These are phyloP conservation scores for Spondyliosoma cantharus DNA, from an alignment of 2,797 vertebrate genomes.

Conservation along the genomic window DNA sequence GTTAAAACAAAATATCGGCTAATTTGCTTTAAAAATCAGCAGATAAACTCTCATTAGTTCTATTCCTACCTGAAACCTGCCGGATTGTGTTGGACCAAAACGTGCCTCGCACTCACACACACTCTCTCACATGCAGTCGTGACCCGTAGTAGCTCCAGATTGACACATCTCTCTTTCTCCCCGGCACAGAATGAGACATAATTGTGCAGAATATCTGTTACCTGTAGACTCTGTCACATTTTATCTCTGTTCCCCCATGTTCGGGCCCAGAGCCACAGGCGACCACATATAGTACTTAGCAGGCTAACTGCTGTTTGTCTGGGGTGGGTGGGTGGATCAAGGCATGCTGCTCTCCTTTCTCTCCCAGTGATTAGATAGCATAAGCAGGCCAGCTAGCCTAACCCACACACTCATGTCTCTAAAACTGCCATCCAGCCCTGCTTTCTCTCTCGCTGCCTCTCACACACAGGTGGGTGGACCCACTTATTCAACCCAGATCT, in stretches of 20 bases:
- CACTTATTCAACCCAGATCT: conserved; percentile 87
- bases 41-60: conserved; percentile 54
- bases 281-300: conserved; percentile 74
- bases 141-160: conserved; percentile 65
- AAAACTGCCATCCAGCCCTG: conserved; percentile 81
- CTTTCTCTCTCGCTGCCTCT: conserved; percentile 80
- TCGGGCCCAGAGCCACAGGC: conserved; percentile 67
- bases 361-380: conserved; percentile 84
- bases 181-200: conserved; percentile 67
- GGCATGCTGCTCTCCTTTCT: conserved; percentile 84
- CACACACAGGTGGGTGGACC: conserved; percentile 89
- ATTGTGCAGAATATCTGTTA: conserved; percentile 74
- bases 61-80: conserved; percentile 33
- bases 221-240: conserved; percentile 73
- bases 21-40: conserved; percentile 45
- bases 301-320: conserved; percentile 81
- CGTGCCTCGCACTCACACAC: conserved; percentile 27
- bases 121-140: conserved; percentile 41
- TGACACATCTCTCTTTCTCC: conserved; percentile 70
- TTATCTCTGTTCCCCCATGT: conserved; percentile 65
- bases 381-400: conserved; percentile 82
- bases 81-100: conserved; percentile 30
- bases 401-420: conserved; percentile 89
- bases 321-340: conserved; percentile 87
- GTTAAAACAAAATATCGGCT: conserved; percentile 47